Evolutionary conservation across 1,140 invertebrate genomes (phyloP).

Genomic region (Drosophila yakuba): DNA sequence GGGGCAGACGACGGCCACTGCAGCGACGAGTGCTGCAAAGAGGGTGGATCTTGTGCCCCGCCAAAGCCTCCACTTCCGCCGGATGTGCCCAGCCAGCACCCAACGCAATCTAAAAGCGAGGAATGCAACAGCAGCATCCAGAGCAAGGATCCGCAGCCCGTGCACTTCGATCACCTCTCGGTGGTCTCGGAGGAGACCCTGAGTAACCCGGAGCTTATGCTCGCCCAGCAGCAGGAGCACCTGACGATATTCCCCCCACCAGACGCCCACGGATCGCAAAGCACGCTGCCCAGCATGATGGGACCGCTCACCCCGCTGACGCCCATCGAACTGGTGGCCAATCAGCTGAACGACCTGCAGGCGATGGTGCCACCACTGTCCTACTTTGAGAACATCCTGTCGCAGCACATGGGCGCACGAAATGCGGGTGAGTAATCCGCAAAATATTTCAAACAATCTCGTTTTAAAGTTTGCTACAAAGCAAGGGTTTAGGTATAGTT

Average conservation of each 20-base stretch:
- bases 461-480: too few relatives aligned
- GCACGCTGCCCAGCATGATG: conserved; percentile 72
- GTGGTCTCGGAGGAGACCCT: conserved; percentile 90
- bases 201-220: conserved; percentile 85
- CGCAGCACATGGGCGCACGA: conserved; percentile 65
- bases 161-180: conserved; percentile 90
- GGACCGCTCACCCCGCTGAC: conserved; percentile 76
- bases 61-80: conserved; percentile 56
- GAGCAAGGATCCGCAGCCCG: conserved; percentile 84
- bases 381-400: conserved; percentile 82
- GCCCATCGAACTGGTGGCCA: conserved; percentile 78
- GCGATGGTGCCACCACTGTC: conserved; percentile 76
- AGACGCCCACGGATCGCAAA: conserved; percentile 71
- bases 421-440: conserved; percentile 39
- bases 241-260: conserved; percentile 48
- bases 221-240: conserved; percentile 60
- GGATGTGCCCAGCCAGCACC: conserved; percentile 38
- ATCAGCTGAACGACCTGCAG: conserved; percentile 80
- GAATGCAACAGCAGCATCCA: conserved; percentile 84
- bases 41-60: conserved; percentile 66
- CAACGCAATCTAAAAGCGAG: conserved; percentile 62
- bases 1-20: conserved; percentile 81
- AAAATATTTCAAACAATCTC: too few relatives aligned
- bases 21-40: conserved; percentile 79
- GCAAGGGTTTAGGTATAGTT: too few relatives aligned